These are phyloP conservation scores for Sinocyclocheilus grahami DNA, from an alignment of 2,113 vertebrate species.

Conservation along the genomic window DNA sequence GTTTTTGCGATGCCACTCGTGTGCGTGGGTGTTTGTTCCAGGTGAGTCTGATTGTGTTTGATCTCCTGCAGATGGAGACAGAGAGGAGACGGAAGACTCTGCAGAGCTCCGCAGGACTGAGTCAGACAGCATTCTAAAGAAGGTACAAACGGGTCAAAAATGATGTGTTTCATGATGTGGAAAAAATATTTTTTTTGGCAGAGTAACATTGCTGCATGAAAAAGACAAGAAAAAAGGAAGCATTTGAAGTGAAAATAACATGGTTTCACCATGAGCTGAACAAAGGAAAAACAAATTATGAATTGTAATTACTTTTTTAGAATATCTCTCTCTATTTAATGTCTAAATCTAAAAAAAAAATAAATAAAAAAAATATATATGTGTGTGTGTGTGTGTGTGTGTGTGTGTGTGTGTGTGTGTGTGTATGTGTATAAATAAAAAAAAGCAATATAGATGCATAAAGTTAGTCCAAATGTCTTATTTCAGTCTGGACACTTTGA, in stretches of 20 bases:
- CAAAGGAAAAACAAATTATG: background rate
- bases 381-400: no score
- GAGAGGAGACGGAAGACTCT: conserved; percentile 84
- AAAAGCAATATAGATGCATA: no score
- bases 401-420: no score
- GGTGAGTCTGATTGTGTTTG: conserved; percentile 6
- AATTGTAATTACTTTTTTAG: no score
- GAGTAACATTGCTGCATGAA: background rate
- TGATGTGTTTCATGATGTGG: background rate
- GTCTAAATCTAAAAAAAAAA: no score
- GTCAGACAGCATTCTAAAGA: conserved; percentile 89
- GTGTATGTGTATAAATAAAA: no score
- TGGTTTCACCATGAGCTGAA: background rate
- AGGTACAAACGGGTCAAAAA: conserved; percentile 72
- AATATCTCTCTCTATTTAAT: no score
- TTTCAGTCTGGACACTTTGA: no score
- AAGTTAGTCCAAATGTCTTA: no score
- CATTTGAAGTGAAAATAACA: background rate
- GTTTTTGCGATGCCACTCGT: no score
- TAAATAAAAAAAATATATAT: no score
- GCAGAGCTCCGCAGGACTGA: conserved; percentile 90
- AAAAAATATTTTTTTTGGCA: no score
- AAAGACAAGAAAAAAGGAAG: background rate
- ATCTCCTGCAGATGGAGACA: conserved; percentile 79
- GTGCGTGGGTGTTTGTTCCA: background rate